A percentile compares a stretch with the other conserved stretches of the same genome.
Evolutionary conservation across 2,113 vertebrate genomes (phyloP).

Genomic region (Empidonax traillii): DNA sequence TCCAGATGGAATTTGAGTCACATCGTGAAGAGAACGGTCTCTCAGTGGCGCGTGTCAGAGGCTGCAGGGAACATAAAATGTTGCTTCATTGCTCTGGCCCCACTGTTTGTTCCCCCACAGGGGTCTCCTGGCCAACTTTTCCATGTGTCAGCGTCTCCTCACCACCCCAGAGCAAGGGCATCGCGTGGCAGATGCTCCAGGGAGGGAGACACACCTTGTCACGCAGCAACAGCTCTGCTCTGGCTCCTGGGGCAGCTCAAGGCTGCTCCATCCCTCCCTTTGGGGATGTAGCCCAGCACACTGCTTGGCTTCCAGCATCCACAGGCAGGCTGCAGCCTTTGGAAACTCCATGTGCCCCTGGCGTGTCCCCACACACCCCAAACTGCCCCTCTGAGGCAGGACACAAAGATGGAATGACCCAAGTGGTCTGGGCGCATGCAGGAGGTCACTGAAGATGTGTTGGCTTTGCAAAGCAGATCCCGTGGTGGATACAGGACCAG

Average conservation of each 20-base stretch:
- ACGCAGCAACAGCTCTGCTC: neutral
- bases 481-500: neutral
- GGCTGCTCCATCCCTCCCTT: neutral
- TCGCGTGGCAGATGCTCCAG: neutral
- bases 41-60: neutral
- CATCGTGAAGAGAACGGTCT: neutral
- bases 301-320: neutral
- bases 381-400: neutral
- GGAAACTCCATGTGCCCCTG: neutral
- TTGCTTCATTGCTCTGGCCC: neutral
- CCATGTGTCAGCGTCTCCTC: neutral
- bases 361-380: neutral
- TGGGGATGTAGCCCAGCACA: neutral
- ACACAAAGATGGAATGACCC: fast-evolving
- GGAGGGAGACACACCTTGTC: neutral
- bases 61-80: neutral
- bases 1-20: constrained; percentile 25
- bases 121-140: neutral
- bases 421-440: neutral
- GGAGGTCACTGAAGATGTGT: neutral
- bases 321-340: neutral
- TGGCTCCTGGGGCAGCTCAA: neutral
- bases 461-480: neutral
- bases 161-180: constrained; percentile 41
- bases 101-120: neutral